Evolutionary conservation across 2,888 invertebrate genomes (phyloP).

Genomic region (Monochamus alternatus): DNA sequence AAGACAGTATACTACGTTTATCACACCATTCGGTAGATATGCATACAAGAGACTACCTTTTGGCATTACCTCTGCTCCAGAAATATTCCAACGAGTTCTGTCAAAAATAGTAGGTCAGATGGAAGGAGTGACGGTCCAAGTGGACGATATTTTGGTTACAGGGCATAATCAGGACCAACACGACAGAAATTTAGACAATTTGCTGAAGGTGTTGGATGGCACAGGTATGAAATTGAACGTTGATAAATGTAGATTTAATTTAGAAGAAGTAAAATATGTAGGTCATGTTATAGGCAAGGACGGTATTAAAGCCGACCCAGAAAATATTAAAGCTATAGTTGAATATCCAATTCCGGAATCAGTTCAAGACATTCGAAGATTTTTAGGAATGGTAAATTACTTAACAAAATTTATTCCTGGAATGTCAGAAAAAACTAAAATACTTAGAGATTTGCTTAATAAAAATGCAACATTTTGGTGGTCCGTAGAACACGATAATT

Average conservation of each 20-base stretch:
- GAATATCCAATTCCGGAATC: not conserved
- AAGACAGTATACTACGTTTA: not conserved
- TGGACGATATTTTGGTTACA: not conserved
- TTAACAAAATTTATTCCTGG: not conserved
- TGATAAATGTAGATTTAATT: not conserved
- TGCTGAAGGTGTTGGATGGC: not conserved
- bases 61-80: not conserved
- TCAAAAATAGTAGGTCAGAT: not conserved
- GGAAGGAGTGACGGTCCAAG: not conserved
- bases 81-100: not conserved
- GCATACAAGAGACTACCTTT: not conserved
- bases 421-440: constrained; percentile 8
- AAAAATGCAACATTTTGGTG: not conserved
- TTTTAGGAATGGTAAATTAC: not conserved
- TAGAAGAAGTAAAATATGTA: not conserved
- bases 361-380: not conserved
- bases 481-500: not conserved
- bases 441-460: not conserved
- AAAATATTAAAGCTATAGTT: not conserved
- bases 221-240: not conserved
- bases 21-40: not conserved
- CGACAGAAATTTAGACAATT: not conserved
- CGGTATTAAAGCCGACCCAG: not conserved
- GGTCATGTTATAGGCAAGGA: not conserved
- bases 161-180: not conserved